Conservation (phyloP, 2,888 invertebrate genomes). For the Metallyticus violacea region DNA sequence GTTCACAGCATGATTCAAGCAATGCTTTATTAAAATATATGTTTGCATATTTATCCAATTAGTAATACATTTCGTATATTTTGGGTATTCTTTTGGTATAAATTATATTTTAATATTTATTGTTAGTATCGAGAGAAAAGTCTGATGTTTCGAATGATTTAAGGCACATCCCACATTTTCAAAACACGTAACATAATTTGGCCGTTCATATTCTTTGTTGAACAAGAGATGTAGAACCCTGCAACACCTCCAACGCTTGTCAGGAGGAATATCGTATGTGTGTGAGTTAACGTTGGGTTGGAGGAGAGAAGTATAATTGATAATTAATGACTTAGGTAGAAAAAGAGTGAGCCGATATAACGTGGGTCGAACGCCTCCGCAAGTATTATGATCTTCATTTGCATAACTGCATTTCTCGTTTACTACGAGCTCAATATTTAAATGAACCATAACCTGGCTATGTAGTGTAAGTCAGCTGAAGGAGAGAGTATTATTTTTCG, state of each 20-base stretch:
- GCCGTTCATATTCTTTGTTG: background rate
- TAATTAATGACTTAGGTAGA: background rate
- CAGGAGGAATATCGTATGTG: background rate
- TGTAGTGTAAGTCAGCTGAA: background rate
- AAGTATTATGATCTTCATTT: background rate
- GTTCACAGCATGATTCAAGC: background rate
- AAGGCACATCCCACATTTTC: background rate
- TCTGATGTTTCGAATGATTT: background rate
- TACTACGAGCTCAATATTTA: background rate
- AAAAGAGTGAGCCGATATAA: background rate
- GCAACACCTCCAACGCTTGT: background rate
- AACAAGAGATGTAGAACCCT: background rate
- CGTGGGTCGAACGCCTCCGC: background rate
- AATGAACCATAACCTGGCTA: background rate
- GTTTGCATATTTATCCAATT: background rate
- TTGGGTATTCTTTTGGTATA: background rate
- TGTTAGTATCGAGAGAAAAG: background rate
- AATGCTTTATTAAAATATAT: background rate
- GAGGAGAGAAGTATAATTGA: background rate
- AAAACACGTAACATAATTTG: background rate
- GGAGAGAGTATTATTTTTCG: background rate
- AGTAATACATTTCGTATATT: background rate
- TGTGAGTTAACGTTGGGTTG: no score
- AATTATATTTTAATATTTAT: background rate
- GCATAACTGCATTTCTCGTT: background rate